Evolutionary conservation across 2,113 vertebrate genomes (phyloP).

Genomic region (Uria aalge): DNA sequence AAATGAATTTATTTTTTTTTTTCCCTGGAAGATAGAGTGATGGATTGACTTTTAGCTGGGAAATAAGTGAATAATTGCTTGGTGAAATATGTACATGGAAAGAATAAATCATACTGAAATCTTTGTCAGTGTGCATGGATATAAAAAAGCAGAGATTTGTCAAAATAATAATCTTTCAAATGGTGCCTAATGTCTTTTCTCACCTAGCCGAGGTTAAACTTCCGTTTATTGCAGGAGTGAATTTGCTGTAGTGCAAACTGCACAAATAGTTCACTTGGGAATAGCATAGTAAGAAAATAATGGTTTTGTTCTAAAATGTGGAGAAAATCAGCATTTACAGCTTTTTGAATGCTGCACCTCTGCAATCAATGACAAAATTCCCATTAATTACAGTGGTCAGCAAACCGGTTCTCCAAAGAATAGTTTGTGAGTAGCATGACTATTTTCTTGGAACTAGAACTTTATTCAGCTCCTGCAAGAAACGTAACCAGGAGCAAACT

Average conservation of each 20-base stretch:
- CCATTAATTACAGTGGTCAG: not conserved
- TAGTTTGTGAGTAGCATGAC: not conserved
- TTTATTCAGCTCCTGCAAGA: not conserved
- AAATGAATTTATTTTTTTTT: not conserved
- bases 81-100: not conserved
- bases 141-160: not conserved
- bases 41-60: not conserved
- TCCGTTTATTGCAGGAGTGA: not conserved
- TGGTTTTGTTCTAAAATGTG: not conserved
- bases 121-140: not conserved
- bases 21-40: not conserved
- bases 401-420: not conserved
- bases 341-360: not conserved
- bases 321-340: not conserved
- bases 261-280: not conserved
- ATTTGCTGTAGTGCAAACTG: not conserved
- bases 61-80: constrained; percentile 34
- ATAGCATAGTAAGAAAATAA: not conserved
- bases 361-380: not conserved
- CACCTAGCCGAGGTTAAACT: not conserved
- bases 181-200: not conserved
- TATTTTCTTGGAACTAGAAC: not conserved
- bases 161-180: not conserved
- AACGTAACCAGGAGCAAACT: not conserved
- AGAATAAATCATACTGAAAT: not conserved